Conservation (phyloP, 2,888 invertebrate species). For the Leistus spinibarbis region DNA sequence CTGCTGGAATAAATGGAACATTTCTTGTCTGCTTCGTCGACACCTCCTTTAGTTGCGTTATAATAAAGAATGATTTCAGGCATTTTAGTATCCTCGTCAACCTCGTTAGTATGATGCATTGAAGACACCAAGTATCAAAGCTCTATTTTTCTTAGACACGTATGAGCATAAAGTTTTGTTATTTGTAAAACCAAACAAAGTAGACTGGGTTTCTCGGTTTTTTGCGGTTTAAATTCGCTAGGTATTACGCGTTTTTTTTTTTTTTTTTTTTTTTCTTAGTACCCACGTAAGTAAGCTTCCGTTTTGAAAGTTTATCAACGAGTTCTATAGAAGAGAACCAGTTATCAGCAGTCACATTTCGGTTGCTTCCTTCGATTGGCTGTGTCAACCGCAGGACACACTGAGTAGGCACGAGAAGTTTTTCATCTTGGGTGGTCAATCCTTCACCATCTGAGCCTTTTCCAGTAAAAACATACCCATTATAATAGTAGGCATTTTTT, state of each 20-base stretch:
- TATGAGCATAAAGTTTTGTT: constrained; percentile 38
- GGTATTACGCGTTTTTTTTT: constrained; percentile 45
- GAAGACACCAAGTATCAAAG: constrained; percentile 40
- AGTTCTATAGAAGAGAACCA: constrained; percentile 49
- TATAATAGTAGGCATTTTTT: constrained; percentile 41
- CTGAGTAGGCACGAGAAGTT: constrained; percentile 47
- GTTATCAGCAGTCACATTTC: constrained; percentile 49
- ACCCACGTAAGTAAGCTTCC: constrained; percentile 44
- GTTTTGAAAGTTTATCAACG: constrained; percentile 42
- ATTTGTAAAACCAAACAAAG: constrained; percentile 44
- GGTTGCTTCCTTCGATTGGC: constrained; percentile 45
- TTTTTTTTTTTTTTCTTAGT: constrained; percentile 45
- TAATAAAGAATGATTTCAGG: constrained; percentile 20
- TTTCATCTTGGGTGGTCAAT: constrained; percentile 45
- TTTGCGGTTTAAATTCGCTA: constrained; percentile 45
- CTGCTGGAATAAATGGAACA: constrained; percentile 1
- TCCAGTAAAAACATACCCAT: constrained; percentile 45
- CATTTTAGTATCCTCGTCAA: constrained; percentile 14
- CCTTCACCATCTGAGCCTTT: constrained; percentile 47
- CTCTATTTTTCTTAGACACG: constrained; percentile 26
- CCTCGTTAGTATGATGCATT: constrained; percentile 40
- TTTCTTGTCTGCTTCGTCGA: neutral
- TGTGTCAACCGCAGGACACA: constrained; percentile 46
- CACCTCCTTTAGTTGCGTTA: constrained; percentile 6
- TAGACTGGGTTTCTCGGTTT: constrained; percentile 40